A percentile compares a stretch with the other conserved stretches of the same genome.
Evolutionary conservation across 2,113 vertebrate species (phyloP).

Genomic region (Tautogolabrus adspersus): DNA sequence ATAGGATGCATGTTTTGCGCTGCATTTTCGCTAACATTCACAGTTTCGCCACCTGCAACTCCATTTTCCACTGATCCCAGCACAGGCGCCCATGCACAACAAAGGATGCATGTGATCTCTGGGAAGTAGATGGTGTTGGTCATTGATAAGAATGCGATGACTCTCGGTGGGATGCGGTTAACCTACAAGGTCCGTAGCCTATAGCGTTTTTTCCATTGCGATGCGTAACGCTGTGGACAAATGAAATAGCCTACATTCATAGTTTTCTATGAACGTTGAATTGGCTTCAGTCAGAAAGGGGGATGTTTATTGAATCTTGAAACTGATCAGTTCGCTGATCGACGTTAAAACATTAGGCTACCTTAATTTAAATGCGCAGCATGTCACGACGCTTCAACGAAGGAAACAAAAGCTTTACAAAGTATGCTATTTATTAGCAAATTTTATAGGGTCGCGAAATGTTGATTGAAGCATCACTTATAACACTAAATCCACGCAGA

Average conservation of each 20-base stretch:
- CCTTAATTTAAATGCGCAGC: background rate
- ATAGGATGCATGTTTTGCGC: background rate
- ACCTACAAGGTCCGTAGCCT: slow-evolving; percentile 15
- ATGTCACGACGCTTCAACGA: background rate
- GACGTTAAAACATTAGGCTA: too few species aligned
- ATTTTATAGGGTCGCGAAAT: too few species aligned
- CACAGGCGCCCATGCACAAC: slow-evolving; percentile 55
- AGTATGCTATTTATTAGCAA: too few species aligned
- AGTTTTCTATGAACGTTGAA: background rate
- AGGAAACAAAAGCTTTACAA: too few species aligned
- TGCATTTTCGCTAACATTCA: background rate
- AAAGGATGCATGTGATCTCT: slow-evolving; percentile 63
- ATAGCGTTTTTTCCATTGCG: background rate
- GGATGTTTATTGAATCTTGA: slow-evolving; percentile 6
- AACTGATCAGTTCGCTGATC: background rate
- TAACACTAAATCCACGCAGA: too few species aligned
- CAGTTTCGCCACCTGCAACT: slow-evolving; percentile 25
- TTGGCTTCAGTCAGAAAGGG: background rate
- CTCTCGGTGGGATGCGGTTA: slow-evolving; percentile 3
- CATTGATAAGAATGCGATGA: background rate
- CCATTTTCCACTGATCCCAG: slow-evolving; percentile 58
- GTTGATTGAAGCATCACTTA: background rate
- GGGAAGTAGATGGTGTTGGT: slow-evolving; percentile 39
- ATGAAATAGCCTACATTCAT: background rate
- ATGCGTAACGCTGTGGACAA: background rate